Evolutionary conservation across 2,888 invertebrate species (phyloP).

Genomic region (Nowickia ferox): DNA sequence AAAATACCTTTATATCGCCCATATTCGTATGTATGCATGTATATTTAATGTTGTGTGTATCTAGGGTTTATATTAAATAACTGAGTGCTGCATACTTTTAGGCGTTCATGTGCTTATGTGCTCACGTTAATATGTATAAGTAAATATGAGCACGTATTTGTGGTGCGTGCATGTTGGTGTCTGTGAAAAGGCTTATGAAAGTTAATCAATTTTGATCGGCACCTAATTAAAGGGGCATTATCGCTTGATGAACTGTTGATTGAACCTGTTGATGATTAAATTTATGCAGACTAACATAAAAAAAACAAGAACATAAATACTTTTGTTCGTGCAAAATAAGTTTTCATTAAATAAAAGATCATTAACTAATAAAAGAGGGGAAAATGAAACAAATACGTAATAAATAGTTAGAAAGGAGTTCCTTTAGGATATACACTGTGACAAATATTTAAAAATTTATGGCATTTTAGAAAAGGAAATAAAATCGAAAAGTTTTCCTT

Average conservation of each 20-base stretch:
- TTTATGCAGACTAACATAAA: not conserved
- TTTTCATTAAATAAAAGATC: not conserved
- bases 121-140: not conserved
- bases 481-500: no score
- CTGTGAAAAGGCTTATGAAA: conserved; percentile 70
- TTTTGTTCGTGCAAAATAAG: not conserved
- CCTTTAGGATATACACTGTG: no score
- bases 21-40: not conserved
- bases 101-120: not conserved
- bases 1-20: conserved; percentile 31
- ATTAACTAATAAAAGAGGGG: no score
- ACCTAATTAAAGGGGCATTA: conserved; percentile 72
- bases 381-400: no score
- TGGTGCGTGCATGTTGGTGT: conserved; percentile 1
- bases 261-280: conserved; percentile 42
- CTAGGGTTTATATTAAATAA: conserved; percentile 25
- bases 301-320: not conserved
- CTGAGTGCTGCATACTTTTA: conserved; percentile 41
- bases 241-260: conserved; percentile 71
- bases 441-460: no score
- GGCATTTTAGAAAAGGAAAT: no score
- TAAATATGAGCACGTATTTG: conserved; percentile 17
- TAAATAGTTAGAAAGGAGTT: no score
- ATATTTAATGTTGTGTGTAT: not conserved
- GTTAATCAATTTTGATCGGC: conserved; percentile 72